Conservation (phyloP, 2,113 vertebrate genomes). For the Rhinopomastus cyanomelas region DNA sequence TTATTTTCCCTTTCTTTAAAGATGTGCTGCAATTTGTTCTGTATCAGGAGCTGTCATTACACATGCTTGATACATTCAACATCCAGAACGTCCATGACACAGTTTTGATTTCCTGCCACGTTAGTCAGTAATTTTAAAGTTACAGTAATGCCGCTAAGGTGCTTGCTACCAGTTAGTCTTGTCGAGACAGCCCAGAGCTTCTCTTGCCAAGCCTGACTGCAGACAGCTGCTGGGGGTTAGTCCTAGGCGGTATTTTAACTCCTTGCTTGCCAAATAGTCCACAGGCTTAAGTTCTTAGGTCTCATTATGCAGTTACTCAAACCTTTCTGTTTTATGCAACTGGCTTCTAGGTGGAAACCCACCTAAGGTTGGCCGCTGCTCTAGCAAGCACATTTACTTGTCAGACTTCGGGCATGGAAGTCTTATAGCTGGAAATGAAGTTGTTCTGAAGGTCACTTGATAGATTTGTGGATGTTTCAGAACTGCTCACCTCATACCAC, state of each 20-base stretch:
- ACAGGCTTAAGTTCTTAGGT: background rate
- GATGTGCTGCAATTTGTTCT: background rate
- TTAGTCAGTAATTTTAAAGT: background rate
- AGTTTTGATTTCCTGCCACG: background rate
- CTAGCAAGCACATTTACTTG: background rate
- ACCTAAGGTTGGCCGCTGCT: background rate
- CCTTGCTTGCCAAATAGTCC: background rate
- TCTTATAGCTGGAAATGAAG: background rate
- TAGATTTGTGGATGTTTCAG: background rate
- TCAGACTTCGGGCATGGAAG: background rate
- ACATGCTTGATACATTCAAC: background rate
- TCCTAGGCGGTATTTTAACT: constrained; percentile 48
- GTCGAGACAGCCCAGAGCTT: constrained; percentile 45
- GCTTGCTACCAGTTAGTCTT: constrained; percentile 66
- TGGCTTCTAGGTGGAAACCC: background rate
- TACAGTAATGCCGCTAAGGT: background rate
- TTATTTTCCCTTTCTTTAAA: background rate
- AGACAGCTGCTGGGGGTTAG: constrained; percentile 56
- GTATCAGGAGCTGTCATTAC: background rate
- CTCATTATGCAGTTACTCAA: background rate
- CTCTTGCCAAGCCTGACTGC: constrained; percentile 62
- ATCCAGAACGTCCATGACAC: background rate
- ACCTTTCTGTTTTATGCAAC: background rate
- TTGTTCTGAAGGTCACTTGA: background rate
- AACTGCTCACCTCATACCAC: background rate